Percentiles rank a stretch among this genome's conserved stretches.
These are phyloP conservation scores for Bettongia penicillata DNA, from an alignment of 2,113 vertebrate genomes.

Conservation along the genomic window DNA sequence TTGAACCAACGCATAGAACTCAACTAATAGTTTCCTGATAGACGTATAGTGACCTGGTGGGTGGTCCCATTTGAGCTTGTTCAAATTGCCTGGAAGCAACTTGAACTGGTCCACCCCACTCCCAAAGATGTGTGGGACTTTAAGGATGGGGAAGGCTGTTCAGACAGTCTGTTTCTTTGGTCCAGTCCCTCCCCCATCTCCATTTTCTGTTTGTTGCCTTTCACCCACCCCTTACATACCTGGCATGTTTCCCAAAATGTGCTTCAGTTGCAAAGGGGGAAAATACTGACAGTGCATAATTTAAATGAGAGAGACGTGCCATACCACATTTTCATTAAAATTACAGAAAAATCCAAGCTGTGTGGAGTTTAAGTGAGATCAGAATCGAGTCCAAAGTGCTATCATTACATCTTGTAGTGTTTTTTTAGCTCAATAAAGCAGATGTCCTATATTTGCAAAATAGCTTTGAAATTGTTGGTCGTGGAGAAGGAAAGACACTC, in stretches of 20 bases:
- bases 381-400: slow-evolving; percentile 80
- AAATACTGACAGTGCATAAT: slow-evolving; percentile 77
- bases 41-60: slow-evolving; percentile 11
- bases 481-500: slow-evolving; percentile 70
- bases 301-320: slow-evolving; percentile 77
- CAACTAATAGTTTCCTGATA: slow-evolving; percentile 24
- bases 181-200: slow-evolving; percentile 46
- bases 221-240: slow-evolving; percentile 61
- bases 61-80: slow-evolving; percentile 40
- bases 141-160: slow-evolving; percentile 27
- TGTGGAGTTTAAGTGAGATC: slow-evolving; percentile 75
- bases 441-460: slow-evolving; percentile 83
- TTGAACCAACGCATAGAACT: slow-evolving; percentile 18
- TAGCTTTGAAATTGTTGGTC: slow-evolving; percentile 79
- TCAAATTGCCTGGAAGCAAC: slow-evolving; percentile 52
- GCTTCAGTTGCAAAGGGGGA: slow-evolving; percentile 75
- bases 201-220: slow-evolving; percentile 45
- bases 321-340: slow-evolving; percentile 77
- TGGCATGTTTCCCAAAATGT: slow-evolving; percentile 76
- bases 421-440: slow-evolving; percentile 83
- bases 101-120: slow-evolving; percentile 64
- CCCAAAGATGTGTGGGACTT: slow-evolving; percentile 49
- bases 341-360: slow-evolving; percentile 76
- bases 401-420: slow-evolving; percentile 76
- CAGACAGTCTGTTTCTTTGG: slow-evolving; percentile 47